Evolutionary conservation across 2,797 vertebrate species (phyloP).

Genomic region (Enteromius trimaculatus): DNA sequence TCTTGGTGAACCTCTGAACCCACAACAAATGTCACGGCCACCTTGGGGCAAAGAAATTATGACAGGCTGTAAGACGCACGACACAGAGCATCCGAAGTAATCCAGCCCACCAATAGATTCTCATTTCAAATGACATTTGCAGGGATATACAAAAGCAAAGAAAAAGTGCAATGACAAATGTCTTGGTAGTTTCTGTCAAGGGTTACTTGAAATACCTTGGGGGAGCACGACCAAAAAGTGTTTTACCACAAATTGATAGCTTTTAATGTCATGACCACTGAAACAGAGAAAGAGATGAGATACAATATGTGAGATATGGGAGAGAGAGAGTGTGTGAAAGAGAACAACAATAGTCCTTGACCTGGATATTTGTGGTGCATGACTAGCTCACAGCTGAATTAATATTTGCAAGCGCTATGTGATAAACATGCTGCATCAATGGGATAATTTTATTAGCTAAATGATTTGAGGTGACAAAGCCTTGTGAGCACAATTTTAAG

Average conservation of each 20-base stretch:
- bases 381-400: constrained; percentile 32
- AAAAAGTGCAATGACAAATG: constrained; percentile 48
- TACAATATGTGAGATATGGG: background rate
- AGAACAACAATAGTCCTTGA: constrained; percentile 39
- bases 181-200: constrained; percentile 39
- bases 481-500: constrained; percentile 15
- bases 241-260: constrained; percentile 60
- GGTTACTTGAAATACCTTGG: constrained; percentile 51
- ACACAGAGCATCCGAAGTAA: constrained; percentile 49
- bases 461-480: background rate
- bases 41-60: constrained; percentile 69
- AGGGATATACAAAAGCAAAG: constrained; percentile 52
- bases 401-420: constrained; percentile 31
- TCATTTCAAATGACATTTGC: constrained; percentile 66
- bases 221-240: constrained; percentile 46
- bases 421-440: constrained; percentile 31
- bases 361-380: constrained; percentile 33
- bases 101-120: constrained; percentile 56
- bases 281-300: constrained; percentile 30
- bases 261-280: constrained; percentile 51
- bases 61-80: constrained; percentile 50
- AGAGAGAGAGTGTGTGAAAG: background rate
- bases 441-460: constrained; percentile 24
- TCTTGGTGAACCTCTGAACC: constrained; percentile 78
- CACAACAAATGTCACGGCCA: constrained; percentile 78